Base-by-base conservation (phyloP, 1,140 invertebrate species). In the Frieseomelitta varia region DNA sequence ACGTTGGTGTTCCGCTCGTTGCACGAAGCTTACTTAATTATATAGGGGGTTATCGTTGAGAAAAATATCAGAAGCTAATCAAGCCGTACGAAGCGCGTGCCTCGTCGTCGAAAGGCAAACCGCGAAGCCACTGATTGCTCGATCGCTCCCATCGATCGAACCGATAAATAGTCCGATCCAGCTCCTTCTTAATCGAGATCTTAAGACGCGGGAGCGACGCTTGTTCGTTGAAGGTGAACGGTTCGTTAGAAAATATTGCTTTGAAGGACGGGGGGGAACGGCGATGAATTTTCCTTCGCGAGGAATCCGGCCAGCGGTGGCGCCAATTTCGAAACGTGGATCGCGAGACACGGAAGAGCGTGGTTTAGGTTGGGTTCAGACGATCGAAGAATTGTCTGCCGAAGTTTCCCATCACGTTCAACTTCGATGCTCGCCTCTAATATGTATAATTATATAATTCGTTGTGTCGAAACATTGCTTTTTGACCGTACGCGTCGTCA, bases 391-490 rank as follows among this genome's bases (percentile, higher is more conserved):
- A 47, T 34, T 85, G 72, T 19, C 56, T 81, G 77, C 69, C 65
- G 79, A 89, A 90, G 88, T 85, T 88, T 55, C 61, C 63, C 67
- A 75, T 74, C 84, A 55, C 76, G 53, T 90, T 87, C 85, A 91
- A 91, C 91, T 93, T 93, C 93, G 93, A 94, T 94, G 93, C 93
- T 92, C 87, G 92, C 89, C 90, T 89, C 89, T 91, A 89, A n/a
- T 78, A 91, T 89, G 81, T 91, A 91, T 93, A 93, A 91, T 91
- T 87, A 89, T 90, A 92, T 94, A 94, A 94, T 95, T 95, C 94
- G 94, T 95, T 95, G 94, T 95, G 89, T 95, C 92, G 94, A 95
- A 95, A 95, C 94, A 95, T 95, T 95, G 94, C 94, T 95, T 91
- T 47, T 94, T 93, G 91, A 94, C 92, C 92, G 85, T 93, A 93